Conservation (phyloP, 2,113 vertebrate genomes). For the Elachura formosa region DNA sequence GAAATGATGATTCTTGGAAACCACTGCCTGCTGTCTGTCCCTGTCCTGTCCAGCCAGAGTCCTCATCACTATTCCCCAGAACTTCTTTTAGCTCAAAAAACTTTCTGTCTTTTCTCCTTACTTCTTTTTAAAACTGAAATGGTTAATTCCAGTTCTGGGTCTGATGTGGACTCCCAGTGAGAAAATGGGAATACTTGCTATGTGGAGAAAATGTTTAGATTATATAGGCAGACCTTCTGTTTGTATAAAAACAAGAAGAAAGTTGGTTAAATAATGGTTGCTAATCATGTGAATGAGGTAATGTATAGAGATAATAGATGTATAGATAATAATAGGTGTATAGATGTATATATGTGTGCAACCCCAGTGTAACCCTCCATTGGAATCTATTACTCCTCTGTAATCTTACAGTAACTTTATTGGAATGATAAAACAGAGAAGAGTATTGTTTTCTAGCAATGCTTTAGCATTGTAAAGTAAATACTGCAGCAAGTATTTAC, state of each 20-base stretch:
- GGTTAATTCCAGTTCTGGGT: background rate
- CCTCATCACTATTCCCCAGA: background rate
- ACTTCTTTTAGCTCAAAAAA: rapidly evolving
- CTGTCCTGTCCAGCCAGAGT: background rate
- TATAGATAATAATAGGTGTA: rapidly evolving
- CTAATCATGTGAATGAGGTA: background rate
- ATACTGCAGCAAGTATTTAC: constrained; percentile 50
- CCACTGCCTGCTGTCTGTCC: background rate
- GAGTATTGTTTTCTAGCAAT: constrained; percentile 33
- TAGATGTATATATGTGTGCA: background rate
- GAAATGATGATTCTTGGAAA: background rate
- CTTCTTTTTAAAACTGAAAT: background rate
- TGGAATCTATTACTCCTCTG: background rate
- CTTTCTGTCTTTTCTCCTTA: background rate
- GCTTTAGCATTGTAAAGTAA: constrained; percentile 22
- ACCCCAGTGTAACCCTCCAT: background rate
- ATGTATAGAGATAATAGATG: background rate
- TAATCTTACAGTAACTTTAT: background rate
- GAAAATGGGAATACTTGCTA: background rate
- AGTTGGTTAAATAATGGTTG: background rate
- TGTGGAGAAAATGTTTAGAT: background rate
- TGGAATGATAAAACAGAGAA: constrained; percentile 28
- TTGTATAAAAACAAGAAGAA: constrained; percentile 17
- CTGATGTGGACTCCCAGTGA: background rate
- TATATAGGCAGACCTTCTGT: background rate